Base-by-base conservation (phyloP, 2,113 vertebrate genomes). In the Potamarius usumacintae region DNA sequence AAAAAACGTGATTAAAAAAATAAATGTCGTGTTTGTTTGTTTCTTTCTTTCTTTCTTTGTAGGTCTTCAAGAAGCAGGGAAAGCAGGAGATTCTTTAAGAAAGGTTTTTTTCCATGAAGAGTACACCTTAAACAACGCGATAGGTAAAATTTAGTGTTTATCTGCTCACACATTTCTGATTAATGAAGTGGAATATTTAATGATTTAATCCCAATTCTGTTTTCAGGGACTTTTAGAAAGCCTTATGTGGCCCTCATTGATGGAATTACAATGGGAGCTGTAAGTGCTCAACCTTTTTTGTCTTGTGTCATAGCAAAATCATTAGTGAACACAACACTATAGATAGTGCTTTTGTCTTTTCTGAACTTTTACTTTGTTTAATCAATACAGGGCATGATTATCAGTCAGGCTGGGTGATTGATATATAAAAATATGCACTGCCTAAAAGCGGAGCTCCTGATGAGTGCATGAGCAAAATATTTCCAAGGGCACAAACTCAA, bases 201-300 rank as follows among this genome's bases (percentile, higher is more conserved):
- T 42, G 1, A 7, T 83, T 17, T 30, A 10, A 57, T 77, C 27
- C 85, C 12, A 7, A 87, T 90, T 90, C 10, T 14, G 30, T 55
- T 78, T 92, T 52, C 69, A 99, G 98, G 93, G 82, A 93, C 93
- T 4, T 99, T 84, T 90, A 94, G 80, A 92, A 99, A 99, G 89
- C 97, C 97, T 0, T 99, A 97, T 85, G 93, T 99, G 65, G 97
- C 98, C 30, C 93, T 99, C 71, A 98, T 99, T 0, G 95, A 98
- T 93, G 98, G 98, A 78, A 96, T 99, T 94, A 98, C 97, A 82
- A 99, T 99, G 97, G 98, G 98, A 94, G 98, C 97, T 87, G 98
- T 99, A 93, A 99, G 98, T 97, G 89, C 83, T 63, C 20, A 3
- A 65, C 50, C 48, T 7, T 27, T 53, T n/a, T 25, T 83, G 15